A percentile compares a stretch with the other conserved stretches of the same genome.
These are phyloP conservation scores for Gasterosteus nipponicus DNA, from an alignment of 2,113 vertebrate species.

Conservation along the genomic window DNA sequence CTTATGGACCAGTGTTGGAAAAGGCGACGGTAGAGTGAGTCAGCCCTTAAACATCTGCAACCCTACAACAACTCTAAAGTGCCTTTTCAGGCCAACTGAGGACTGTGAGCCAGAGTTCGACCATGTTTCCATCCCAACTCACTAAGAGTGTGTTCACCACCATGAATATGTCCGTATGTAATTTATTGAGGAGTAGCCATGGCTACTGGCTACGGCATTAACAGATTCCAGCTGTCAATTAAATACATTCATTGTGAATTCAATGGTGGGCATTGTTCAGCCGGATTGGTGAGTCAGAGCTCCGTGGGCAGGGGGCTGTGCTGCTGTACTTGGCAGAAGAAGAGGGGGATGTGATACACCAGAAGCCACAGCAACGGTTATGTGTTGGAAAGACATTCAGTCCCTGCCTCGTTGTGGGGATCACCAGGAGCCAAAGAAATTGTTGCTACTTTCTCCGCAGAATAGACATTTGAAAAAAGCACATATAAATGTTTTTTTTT, in stretches of 20 bases:
- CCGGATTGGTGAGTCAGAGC: conserved; percentile 69
- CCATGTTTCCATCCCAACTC: conserved; percentile 43
- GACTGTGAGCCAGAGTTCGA: conserved; percentile 13
- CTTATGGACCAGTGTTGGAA: conserved; percentile 59
- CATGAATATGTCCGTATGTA: conserved; percentile 61
- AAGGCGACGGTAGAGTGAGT: conserved; percentile 66
- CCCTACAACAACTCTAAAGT: conserved; percentile 33
- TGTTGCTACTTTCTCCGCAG: conserved; percentile 21
- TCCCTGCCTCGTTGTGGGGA: conserved; percentile 46
- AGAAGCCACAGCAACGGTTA: conserved; percentile 57
- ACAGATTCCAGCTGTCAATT: conserved; percentile 74
- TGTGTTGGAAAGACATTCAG: conserved; percentile 59
- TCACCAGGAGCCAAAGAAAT: conserved; percentile 35
- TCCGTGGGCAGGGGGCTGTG: conserved; percentile 44
- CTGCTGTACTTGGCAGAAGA: conserved; percentile 62
- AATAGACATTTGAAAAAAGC: conserved; percentile 22
- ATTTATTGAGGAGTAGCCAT: conserved; percentile 68
- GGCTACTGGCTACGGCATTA: conserved; percentile 67
- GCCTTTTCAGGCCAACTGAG: conserved; percentile 51
- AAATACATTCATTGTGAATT: conserved; percentile 67
- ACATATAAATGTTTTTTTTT: not conserved
- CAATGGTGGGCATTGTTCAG: conserved; percentile 80
- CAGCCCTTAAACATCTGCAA: conserved; percentile 54
- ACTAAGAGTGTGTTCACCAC: conserved; percentile 46
- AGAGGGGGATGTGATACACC: conserved; percentile 73